phyloP scores from a whole-genome alignment of 2,113 vertebrate genomes.

The Dissostichus mawsoni region DNA sequence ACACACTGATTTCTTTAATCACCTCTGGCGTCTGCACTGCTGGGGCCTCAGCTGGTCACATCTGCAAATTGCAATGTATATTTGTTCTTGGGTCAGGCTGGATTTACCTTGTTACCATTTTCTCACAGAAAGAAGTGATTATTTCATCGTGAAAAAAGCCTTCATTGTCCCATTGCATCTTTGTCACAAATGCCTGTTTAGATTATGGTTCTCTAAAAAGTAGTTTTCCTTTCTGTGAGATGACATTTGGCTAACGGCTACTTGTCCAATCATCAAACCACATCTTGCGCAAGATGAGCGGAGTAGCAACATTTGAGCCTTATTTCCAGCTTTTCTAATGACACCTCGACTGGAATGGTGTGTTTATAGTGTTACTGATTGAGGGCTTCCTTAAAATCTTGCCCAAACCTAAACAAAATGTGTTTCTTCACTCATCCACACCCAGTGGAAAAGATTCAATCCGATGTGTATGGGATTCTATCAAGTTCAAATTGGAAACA shows the following conservation, averaged over 20 bases:
- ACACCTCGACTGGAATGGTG: conserved; percentile 74
- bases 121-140: conserved; percentile 36
- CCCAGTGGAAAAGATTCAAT: conserved; percentile 69
- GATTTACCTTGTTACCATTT: conserved; percentile 67
- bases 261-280: conserved; percentile 76
- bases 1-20: conserved; percentile 7
- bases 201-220: conserved; percentile 66
- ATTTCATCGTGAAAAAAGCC: conserved; percentile 56
- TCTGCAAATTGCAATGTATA: conserved; percentile 70
- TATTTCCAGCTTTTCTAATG: conserved; percentile 75
- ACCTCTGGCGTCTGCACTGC: conserved; percentile 1
- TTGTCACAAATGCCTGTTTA: conserved; percentile 70
- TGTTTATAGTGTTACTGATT: conserved; percentile 82
- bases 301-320: conserved; percentile 61
- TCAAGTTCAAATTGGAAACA: conserved; percentile 72
- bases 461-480: conserved; percentile 47
- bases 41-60: conserved; percentile 44
- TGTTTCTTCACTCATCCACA: conserved; percentile 74
- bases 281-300: conserved; percentile 71
- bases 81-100: conserved; percentile 64
- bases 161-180: conserved; percentile 67
- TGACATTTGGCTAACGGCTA: conserved; percentile 70
- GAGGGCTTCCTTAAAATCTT: conserved; percentile 80
- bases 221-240: conserved; percentile 67
- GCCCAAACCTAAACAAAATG: conserved; percentile 79